A percentile compares a stretch with the other conserved stretches of the same genome.
Evolutionary conservation across 2,113 vertebrate species (phyloP).

Genomic region (Pampusana beccarii): DNA sequence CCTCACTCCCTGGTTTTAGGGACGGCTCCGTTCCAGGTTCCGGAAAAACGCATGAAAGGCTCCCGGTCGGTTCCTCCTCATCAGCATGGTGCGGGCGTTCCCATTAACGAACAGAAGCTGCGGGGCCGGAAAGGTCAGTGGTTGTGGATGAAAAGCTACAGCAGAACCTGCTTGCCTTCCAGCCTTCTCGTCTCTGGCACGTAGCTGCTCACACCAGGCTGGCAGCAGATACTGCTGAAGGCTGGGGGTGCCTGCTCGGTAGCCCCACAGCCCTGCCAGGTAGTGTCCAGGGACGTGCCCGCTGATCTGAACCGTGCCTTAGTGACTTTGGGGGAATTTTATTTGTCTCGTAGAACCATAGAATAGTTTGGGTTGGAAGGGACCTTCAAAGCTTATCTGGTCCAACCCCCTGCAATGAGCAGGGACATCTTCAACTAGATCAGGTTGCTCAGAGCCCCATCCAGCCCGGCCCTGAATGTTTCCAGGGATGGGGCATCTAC

Average conservation of each 20-base stretch:
- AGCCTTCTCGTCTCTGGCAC: not conserved
- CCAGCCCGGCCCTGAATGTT: no score
- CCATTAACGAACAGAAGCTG: not conserved
- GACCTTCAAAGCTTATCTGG: no score
- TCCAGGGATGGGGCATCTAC: no score
- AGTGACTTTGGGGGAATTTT: no score
- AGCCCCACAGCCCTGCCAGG: no score
- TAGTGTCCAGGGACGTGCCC: no score
- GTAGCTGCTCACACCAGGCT: not conserved
- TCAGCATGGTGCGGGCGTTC: not conserved
- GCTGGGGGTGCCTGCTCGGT: not conserved
- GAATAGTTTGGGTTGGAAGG: no score
- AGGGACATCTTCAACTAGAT: no score
- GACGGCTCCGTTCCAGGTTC: not conserved
- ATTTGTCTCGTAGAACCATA: no score
- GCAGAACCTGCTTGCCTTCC: not conserved
- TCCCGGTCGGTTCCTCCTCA: fast-evolving
- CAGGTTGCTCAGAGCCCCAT: no score
- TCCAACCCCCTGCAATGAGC: no score
- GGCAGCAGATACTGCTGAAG: not conserved
- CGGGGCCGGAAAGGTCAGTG: not conserved
- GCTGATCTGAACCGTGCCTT: no score
- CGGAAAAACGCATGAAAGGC: fast-evolving
- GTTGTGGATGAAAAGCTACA: not conserved
- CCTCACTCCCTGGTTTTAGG: not conserved